phyloP scores from a whole-genome alignment of 2,888 invertebrate genomes.

The Watsonalla cultraria region DNA sequence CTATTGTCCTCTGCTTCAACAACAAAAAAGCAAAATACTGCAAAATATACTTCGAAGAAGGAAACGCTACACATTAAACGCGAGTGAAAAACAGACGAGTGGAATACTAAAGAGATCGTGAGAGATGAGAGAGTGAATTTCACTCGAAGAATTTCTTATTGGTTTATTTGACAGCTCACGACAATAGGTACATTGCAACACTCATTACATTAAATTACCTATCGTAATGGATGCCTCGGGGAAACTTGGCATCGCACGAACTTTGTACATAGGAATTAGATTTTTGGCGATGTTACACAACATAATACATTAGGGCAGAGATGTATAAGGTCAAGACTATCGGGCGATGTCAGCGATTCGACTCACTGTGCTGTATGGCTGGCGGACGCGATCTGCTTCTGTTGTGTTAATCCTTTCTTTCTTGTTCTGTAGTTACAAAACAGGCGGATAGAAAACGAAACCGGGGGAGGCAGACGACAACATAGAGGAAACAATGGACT shows the following conservation, averaged over 20 bases:
- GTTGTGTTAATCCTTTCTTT: background rate
- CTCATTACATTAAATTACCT: conserved; percentile 29
- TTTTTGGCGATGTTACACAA: conserved; percentile 75
- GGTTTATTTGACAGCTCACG: conserved; percentile 24
- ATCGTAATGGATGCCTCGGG: conserved; percentile 30
- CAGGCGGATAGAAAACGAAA: conserved; percentile 37
- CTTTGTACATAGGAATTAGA: conserved; percentile 18
- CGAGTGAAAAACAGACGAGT: conserved; percentile 18
- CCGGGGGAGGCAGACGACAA: conserved; percentile 47
- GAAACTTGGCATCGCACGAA: conserved; percentile 60
- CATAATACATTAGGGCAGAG: conserved; percentile 53
- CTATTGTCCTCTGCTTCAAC: conserved; percentile 27
- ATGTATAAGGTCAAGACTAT: conserved; percentile 70
- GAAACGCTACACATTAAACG: conserved; percentile 6
- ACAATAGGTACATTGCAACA: conserved; percentile 16
- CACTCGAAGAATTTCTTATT: conserved; percentile 31
- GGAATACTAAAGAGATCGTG: no score
- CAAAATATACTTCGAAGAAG: background rate
- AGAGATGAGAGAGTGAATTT: conserved; percentile 22
- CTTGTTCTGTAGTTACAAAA: conserved; percentile 3
- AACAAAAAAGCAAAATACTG: conserved; percentile 8
- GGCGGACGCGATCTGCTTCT: background rate
- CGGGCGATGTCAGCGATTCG: conserved; percentile 33
- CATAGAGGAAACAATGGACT: conserved; percentile 62
- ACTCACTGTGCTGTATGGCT: conserved; percentile 28